Base-by-base conservation (phyloP, 2,113 vertebrate species). In the Tylochromis polylepis region DNA sequence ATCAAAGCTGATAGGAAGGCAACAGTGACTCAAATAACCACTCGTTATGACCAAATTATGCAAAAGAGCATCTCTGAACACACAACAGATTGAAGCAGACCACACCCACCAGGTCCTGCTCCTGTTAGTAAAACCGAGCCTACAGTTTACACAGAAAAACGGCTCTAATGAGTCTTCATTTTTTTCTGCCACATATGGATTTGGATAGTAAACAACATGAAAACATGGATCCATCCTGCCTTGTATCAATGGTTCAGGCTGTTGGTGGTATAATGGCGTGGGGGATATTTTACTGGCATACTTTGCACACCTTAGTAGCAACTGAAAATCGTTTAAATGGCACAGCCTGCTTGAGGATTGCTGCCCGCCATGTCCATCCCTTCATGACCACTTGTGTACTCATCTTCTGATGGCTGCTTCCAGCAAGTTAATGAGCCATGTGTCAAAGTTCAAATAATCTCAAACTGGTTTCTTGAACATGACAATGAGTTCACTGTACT, bases 401-500 rank as follows among this genome's bases (percentile, higher is more conserved):
- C 22, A 72, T 72, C 38, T 41, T 72, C 38, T 46, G 3, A 72
- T 46, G 38, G 67, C 5, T 72, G 41, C 67, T 27, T 72, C 38
- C 38, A 46, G 16, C 38, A 11, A 18, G 16, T 46, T 46, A 72
- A 15, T 1, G 14, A 27, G 38, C 22, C 8, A 29, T 27, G 0
- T 3, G 22, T 49, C 22, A 49, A 24, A 72, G 18, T 27, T n/a
- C 60, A 65, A 65, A 38, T 65, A 38, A 65, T 65, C 20, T 65
- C 60, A 65, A 65, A 0, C 20, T 29, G 67, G 67, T 75, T 75
- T 75, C 22, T 75, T 75, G 67, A 49, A 27, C 22, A 29, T 29
- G 41, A 75, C 67, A 75, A 46, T 72, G 67, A 29, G 67, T 72
- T 27, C 22, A 72, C 67, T 72, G 22, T 18, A 72, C 41, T 72